Evolutionary conservation across 2,113 vertebrate genomes (phyloP).

Genomic region (Boulengeromyrus knoepffleri): DNA sequence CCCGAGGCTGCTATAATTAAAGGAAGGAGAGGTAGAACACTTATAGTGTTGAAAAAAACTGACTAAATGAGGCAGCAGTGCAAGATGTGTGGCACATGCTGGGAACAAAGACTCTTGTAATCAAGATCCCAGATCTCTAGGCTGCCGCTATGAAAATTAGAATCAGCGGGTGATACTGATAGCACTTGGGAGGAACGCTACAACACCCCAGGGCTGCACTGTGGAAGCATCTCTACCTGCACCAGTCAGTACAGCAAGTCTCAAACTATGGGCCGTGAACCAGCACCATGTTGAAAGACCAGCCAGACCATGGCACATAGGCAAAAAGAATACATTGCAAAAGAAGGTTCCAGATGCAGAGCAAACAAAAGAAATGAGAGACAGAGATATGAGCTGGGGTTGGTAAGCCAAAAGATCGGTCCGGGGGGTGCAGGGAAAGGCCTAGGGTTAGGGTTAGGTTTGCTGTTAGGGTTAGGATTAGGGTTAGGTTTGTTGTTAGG

Average conservation of each 20-base stretch:
- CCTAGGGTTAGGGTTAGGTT: no score
- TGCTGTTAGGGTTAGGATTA: no score
- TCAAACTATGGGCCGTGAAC: not conserved
- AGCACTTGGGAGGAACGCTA: not conserved
- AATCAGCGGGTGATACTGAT: not conserved
- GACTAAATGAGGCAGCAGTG: constrained; percentile 7
- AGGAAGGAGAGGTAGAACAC: not conserved
- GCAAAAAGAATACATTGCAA: not conserved
- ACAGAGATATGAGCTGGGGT: no score
- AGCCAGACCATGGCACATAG: not conserved
- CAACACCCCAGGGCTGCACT: not conserved
- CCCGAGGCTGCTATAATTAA: not conserved
- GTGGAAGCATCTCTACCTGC: not conserved
- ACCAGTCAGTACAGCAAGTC: not conserved
- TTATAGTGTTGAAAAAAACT: not conserved
- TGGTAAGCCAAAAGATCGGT: no score
- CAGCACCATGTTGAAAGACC: not conserved
- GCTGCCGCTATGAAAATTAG: not conserved
- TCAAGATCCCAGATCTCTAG: not conserved
- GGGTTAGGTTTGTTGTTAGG: no score
- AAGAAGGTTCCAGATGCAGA: no score
- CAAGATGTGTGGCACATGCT: not conserved
- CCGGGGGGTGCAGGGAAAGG: no score
- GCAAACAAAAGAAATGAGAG: no score
- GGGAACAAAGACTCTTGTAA: not conserved